Base-by-base conservation (phyloP, 2,888 invertebrate genomes). In the Heteromyza rotundicornis region DNA sequence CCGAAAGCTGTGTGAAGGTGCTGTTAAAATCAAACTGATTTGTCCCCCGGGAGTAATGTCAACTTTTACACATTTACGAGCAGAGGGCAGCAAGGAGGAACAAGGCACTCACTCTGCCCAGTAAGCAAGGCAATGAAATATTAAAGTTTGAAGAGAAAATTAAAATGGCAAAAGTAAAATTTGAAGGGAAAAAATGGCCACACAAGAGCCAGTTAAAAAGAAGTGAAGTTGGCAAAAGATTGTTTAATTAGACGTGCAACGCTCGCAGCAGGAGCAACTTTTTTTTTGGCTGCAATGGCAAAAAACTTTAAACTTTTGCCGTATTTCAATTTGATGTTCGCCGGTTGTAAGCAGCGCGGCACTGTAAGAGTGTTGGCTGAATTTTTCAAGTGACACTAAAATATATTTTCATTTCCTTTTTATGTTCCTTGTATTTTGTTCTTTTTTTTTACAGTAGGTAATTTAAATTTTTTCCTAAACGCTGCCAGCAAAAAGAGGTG, bases 11-110 rank as follows among this genome's bases (percentile, higher is more conserved):
- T 74, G 74, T 2, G 75, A 73, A 74, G 75, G 64, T 72, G 75
- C 74, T 70, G 75, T 75, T 76, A 75, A 74, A 74, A 71, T 74
- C 74, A 75, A 74, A 75, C 76, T 74, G 74, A 74, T 74, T 74
- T 74, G 74, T 75, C 74, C 68, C 73, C 65, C 56, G 74, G 74
- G 74, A 73, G 68, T 68, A 65, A 68, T 75, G 75, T 70, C 72
- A 74, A 74, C 74, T 74, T 74, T 74, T 68, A 72, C n/a, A n/a
- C 72, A 68, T 74, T 74, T 74, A 74, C 71, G 74, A 71, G 64
- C 65, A 27, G 24, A 27, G 27, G 27, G 27, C 40, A 3, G n/a
- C n/a, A n/a, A n/a, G n/a, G n/a, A n/a, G n/a, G n/a, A n/a, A n/a
- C n/a, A n/a, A n/a, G n/a, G n/a, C n/a, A n/a, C n/a, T n/a, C n/a